Evolutionary conservation across 2,888 invertebrate species (phyloP).

Genomic region (Leptinotarsa peninsularis): DNA sequence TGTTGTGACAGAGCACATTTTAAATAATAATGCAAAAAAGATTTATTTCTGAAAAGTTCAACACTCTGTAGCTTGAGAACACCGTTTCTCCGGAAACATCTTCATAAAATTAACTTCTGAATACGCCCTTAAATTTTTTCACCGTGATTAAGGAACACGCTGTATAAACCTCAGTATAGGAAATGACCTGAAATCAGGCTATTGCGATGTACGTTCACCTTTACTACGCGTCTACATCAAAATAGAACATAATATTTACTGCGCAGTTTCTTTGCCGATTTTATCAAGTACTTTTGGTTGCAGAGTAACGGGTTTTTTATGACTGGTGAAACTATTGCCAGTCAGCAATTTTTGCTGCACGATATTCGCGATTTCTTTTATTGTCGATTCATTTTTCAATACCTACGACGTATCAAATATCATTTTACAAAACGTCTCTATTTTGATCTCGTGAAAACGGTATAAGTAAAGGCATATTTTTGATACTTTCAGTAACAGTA

Average conservation of each 20-base stretch:
- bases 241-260: constrained; percentile 34
- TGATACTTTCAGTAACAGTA: too few relatives aligned
- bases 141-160: not conserved
- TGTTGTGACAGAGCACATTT: too few relatives aligned
- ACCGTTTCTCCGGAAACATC: too few relatives aligned
- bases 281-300: constrained; percentile 24
- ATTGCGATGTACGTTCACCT: constrained; percentile 33
- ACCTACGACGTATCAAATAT: not conserved
- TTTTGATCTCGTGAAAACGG: too few relatives aligned
- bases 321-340: constrained; percentile 21
- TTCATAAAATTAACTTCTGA: not conserved
- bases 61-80: too few relatives aligned
- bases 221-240: constrained; percentile 29
- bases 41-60: too few relatives aligned
- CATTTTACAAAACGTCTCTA: too few relatives aligned
- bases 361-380: not conserved
- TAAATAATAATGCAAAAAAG: too few relatives aligned
- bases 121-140: too few relatives aligned
- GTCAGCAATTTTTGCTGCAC: not conserved
- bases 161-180: not conserved
- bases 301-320: constrained; percentile 14
- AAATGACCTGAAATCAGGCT: constrained; percentile 21
- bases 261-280: constrained; percentile 33
- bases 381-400: not conserved
- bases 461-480: too few relatives aligned